A percentile compares a stretch with the other conserved stretches of the same genome.
These are phyloP conservation scores for Macrosiphum euphorbiae DNA, from an alignment of 2,888 invertebrate species.

Conservation along the genomic window DNA sequence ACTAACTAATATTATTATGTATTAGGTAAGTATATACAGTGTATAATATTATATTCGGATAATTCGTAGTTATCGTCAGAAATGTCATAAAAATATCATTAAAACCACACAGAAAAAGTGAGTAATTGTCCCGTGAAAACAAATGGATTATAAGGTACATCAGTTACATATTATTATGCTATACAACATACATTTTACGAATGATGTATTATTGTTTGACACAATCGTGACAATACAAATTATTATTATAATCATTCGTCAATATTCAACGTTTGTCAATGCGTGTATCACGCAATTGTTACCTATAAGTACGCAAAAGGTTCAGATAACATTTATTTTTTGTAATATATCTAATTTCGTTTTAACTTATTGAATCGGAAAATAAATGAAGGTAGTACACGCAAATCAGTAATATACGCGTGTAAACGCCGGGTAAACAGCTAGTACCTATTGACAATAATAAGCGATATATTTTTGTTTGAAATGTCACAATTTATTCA, in stretches of 20 bases:
- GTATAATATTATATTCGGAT: background rate
- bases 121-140: background rate
- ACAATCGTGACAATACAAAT: background rate
- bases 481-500: background rate
- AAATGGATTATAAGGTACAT: background rate
- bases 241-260: background rate
- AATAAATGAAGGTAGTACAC: background rate
- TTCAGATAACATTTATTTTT: background rate
- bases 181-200: background rate
- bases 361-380: background rate
- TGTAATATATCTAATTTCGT: background rate
- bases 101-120: background rate
- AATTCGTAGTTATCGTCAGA: background rate
- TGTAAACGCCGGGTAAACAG: background rate
- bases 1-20: background rate
- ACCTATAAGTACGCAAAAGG: background rate
- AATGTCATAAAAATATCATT: background rate
- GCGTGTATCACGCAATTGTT: background rate
- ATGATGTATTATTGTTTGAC: background rate
- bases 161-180: background rate
- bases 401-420: background rate
- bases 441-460: background rate
- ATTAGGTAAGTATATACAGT: background rate
- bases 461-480: background rate
- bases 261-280: background rate